phyloP scores from a whole-genome alignment of 2,113 vertebrate species.

The Crotophaga sulcirostris region DNA sequence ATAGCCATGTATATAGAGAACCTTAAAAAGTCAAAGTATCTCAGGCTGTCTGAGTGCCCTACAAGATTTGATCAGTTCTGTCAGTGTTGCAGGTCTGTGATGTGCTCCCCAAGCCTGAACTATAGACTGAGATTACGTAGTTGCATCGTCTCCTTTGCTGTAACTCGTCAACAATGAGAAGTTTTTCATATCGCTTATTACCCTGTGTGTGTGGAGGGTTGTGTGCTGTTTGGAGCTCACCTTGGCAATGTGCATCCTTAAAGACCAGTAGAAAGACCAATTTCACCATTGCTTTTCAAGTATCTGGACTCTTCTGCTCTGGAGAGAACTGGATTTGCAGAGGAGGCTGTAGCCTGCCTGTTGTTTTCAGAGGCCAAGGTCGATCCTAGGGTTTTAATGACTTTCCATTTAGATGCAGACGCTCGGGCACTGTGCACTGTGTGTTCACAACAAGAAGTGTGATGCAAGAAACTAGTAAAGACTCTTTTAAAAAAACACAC shows the following conservation, averaged over 20 bases:
- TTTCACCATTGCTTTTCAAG: neutral
- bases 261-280: neutral
- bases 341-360: neutral
- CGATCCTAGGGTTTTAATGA: neutral
- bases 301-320: neutral
- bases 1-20: neutral
- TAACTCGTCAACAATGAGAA: neutral
- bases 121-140: neutral
- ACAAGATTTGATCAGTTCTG: neutral
- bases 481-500: neutral
- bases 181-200: neutral
- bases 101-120: neutral
- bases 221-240: neutral
- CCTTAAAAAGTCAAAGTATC: neutral
- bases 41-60: neutral
- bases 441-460: neutral
- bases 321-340: neutral
- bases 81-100: neutral
- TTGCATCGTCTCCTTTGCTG: rapidly evolving
- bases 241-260: neutral
- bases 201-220: neutral
- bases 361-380: neutral
- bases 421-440: rapidly evolving
- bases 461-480: slow-evolving; percentile 13
- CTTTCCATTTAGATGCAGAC: slow-evolving; percentile 11